Conservation (phyloP, 2,888 invertebrate species). For the Philereme vetulata region DNA sequence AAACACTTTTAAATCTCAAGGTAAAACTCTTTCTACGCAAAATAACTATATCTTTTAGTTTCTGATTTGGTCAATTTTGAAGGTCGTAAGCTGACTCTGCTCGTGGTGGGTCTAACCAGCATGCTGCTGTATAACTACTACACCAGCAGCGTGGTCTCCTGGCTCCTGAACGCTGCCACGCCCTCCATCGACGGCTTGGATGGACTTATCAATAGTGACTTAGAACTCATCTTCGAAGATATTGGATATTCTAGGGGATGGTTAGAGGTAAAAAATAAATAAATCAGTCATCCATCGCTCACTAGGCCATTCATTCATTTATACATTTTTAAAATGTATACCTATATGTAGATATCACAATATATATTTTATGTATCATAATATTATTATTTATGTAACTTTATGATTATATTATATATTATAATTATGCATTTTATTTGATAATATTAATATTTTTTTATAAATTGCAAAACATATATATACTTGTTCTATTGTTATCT, state of each 20-base stretch:
- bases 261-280: conserved; percentile 59
- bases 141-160: conserved; percentile 84
- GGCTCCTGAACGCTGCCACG: conserved; percentile 78
- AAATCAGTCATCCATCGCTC: no score
- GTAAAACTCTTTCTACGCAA: conserved; percentile 40
- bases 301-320: no score
- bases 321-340: no score
- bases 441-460: no score
- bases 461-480: no score
- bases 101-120: conserved; percentile 67
- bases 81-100: conserved; percentile 63
- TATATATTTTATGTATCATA: no score
- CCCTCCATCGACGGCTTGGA: conserved; percentile 72
- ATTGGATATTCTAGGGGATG: conserved; percentile 76
- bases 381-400: no score
- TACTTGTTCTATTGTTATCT: no score
- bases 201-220: conserved; percentile 75
- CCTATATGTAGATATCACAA: no score
- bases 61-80: neutral
- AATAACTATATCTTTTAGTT: neutral
- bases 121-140: conserved; percentile 84
- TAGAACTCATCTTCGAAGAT: conserved; percentile 80
- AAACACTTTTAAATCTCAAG: conserved; percentile 59
- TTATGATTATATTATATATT: no score
- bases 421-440: no score